Evolutionary conservation across 2,113 vertebrate genomes (phyloP).

Genomic region (Brevimyrus niger): DNA sequence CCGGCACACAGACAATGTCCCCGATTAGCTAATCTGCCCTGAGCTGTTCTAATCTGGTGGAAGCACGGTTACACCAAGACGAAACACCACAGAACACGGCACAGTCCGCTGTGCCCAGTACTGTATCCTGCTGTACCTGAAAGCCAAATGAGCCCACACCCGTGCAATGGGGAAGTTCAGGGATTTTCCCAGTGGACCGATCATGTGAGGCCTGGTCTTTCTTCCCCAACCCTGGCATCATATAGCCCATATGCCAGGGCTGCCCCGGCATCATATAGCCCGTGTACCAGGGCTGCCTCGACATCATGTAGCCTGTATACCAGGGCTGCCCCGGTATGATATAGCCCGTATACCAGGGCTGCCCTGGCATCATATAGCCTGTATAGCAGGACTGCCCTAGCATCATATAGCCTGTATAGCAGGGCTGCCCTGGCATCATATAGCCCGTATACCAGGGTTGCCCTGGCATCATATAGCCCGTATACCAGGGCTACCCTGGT

Average conservation of each 20-base stretch:
- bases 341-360: not conserved
- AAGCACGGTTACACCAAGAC: not conserved
- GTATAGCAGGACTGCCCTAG: no score
- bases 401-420: not conserved
- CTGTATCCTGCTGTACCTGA: not conserved
- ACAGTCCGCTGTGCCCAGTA: not conserved
- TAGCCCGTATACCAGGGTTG: no score
- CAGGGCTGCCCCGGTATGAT: no score
- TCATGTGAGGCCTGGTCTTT: not conserved
- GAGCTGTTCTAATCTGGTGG: not conserved
- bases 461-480: no score
- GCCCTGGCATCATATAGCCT: no score
- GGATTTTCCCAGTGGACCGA: not conserved
- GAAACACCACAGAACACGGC: not conserved
- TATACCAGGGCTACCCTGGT: no score
- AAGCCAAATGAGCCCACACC: not conserved
- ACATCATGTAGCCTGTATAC: no score
- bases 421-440: no score
- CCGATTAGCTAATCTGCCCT: conserved; percentile 9
- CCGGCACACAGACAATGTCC: not conserved
- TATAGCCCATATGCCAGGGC: no score
- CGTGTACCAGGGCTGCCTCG: no score
- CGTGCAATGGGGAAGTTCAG: not conserved
- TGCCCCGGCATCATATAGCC: no score
- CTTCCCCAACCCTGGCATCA: no score